These are phyloP conservation scores for Spizaetus ornatus DNA, from an alignment of 2,113 vertebrate species.

Conservation along the genomic window DNA sequence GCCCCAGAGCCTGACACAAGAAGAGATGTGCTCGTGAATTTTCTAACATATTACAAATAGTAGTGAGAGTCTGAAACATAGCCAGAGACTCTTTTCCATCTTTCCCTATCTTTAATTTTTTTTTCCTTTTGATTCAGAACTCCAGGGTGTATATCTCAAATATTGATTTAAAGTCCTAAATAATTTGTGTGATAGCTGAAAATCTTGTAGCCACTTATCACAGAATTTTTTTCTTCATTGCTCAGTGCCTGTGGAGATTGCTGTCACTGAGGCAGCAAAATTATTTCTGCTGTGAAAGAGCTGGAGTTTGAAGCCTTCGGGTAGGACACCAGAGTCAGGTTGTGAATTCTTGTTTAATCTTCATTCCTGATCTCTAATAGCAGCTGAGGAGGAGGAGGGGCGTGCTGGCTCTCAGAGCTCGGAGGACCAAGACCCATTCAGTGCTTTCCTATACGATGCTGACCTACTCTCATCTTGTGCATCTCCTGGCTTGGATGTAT, in stretches of 20 bases:
- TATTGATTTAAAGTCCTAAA: background rate
- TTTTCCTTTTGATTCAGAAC: background rate
- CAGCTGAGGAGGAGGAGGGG: background rate
- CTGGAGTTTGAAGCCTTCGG: background rate
- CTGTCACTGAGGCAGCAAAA: background rate
- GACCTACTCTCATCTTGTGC: background rate
- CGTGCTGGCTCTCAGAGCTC: background rate
- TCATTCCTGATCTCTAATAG: background rate
- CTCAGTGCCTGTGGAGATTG: background rate
- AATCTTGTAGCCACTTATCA: background rate
- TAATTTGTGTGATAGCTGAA: background rate
- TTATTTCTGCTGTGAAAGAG: background rate
- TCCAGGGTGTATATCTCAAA: background rate
- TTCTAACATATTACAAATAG: background rate
- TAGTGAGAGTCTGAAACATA: background rate
- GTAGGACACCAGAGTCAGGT: background rate
- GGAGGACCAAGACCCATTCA: background rate
- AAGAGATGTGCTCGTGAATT: background rate
- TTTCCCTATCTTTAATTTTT: background rate
- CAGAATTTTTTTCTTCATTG: background rate
- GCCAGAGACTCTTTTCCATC: background rate
- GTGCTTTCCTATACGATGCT: background rate
- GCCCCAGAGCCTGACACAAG: background rate
- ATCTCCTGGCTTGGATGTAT: background rate
- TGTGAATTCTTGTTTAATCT: constrained; percentile 6